Percentiles rank a stretch among this genome's conserved stretches.
Conservation (phyloP, 92 coral and sea anemone species). For the Diadumene lineata region DNA sequence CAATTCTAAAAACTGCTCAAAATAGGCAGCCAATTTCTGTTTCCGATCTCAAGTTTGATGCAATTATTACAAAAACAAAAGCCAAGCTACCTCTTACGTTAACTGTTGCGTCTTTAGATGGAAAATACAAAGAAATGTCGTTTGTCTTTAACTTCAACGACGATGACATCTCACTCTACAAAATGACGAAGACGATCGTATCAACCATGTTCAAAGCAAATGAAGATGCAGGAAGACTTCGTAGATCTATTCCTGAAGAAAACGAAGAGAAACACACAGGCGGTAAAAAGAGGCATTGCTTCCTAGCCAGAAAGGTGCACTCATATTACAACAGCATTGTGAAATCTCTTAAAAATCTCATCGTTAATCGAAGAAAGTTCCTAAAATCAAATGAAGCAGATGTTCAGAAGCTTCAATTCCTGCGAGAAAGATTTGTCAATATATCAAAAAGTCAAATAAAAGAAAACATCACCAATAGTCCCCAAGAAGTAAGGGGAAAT, state of each 20-base stretch:
- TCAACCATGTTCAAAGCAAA: conserved; percentile 2
- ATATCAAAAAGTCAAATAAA: background rate
- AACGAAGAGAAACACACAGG: conserved; percentile 2
- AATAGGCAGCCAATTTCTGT: background rate
- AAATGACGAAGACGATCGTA: background rate
- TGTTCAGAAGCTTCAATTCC: background rate
- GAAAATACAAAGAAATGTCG: background rate
- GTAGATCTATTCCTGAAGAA: conserved; percentile 20
- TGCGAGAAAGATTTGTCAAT: conserved; percentile 2
- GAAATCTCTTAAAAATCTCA: conserved; percentile 18
- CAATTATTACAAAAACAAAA: background rate
- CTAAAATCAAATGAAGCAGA: conserved; percentile 3
- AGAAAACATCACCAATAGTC: background rate
- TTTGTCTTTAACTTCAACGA: conserved; percentile 14
- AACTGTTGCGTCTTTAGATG: background rate
- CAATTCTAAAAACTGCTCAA: background rate
- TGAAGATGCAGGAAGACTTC: background rate
- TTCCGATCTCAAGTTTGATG: conserved; percentile 13
- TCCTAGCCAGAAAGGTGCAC: conserved; percentile 17
- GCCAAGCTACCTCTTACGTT: background rate
- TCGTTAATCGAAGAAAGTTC: background rate
- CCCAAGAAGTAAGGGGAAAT: conserved; percentile 4
- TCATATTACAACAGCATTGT: conserved; percentile 13
- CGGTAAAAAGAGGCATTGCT: conserved; percentile 8
- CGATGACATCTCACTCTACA: background rate